A percentile compares a stretch with the other conserved stretches of the same genome.
phyloP scores from a whole-genome alignment of 2,888 invertebrate species.

The Nemoura dubitans region DNA sequence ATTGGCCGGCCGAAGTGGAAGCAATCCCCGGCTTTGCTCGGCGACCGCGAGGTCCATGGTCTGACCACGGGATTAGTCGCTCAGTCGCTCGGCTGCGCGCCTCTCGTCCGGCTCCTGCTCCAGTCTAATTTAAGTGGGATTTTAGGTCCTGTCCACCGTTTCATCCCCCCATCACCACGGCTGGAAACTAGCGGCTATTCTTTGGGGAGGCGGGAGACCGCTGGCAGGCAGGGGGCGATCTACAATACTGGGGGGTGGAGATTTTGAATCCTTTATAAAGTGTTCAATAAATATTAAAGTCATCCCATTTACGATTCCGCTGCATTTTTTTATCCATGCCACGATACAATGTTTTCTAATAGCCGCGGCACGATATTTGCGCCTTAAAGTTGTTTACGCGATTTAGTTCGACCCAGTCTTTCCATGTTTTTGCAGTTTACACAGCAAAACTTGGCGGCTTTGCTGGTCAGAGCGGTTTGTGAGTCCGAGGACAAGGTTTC shows the following conservation, averaged over 20 bases:
- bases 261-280: background rate
- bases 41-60: background rate
- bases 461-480: no score
- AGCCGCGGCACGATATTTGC: no score
- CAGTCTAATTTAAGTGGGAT: slow-evolving; percentile 49
- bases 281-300: background rate
- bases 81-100: slow-evolving; percentile 7
- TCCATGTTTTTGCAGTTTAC: no score
- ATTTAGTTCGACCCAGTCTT: no score
- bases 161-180: slow-evolving; percentile 7
- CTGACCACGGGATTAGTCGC: slow-evolving; percentile 40
- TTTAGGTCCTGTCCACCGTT: slow-evolving; percentile 24
- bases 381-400: no score
- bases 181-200: slow-evolving; percentile 7
- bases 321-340: background rate
- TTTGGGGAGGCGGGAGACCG: slow-evolving; percentile 22
- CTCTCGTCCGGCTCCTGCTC: slow-evolving; percentile 41
- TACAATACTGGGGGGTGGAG: background rate
- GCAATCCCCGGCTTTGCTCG: slow-evolving; percentile 25
- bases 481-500: no score
- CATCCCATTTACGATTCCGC: background rate
- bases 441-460: no score
- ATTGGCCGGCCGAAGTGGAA: slow-evolving; percentile 27
- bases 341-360: no score
- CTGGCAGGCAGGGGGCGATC: slow-evolving; percentile 7